Evolutionary conservation across 2,797 vertebrate species (phyloP).

Genomic region (Lutjanus campechanus): DNA sequence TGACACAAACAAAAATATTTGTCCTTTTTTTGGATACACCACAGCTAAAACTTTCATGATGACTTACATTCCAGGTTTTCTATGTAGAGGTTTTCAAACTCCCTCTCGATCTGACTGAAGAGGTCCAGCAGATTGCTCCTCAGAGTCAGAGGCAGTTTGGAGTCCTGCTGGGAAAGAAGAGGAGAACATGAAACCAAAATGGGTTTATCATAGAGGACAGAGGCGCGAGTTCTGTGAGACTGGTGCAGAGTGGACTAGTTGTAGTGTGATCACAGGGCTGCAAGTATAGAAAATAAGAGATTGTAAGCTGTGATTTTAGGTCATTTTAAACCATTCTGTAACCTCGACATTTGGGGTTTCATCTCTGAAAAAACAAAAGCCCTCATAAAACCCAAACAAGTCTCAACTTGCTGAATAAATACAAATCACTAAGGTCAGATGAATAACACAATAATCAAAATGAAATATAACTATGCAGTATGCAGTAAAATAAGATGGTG

Average conservation of each 20-base stretch:
- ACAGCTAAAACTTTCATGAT: background rate
- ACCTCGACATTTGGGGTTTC: background rate
- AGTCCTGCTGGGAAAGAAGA: conserved; percentile 86
- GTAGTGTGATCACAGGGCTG: background rate
- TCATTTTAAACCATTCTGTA: background rate
- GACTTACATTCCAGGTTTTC: conserved; percentile 97
- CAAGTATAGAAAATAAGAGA: background rate
- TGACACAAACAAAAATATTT: background rate
- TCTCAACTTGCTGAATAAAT: background rate
- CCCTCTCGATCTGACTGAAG: conserved; percentile 98
- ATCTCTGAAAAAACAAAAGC: background rate
- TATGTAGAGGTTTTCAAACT: conserved; percentile 98
- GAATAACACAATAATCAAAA: background rate
- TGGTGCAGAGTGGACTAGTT: too few species aligned
- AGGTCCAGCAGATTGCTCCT: conserved; percentile 95
- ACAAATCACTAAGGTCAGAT: background rate
- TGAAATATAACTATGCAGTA: background rate
- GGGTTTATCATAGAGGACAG: too few species aligned
- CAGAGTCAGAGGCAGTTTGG: conserved; percentile 94
- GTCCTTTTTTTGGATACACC: background rate
- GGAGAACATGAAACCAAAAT: background rate
- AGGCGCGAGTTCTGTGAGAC: background rate
- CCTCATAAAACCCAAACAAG: background rate
- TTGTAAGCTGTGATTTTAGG: background rate
- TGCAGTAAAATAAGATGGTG: background rate